phyloP scores from a whole-genome alignment of 2,888 invertebrate genomes.

The Chrysina gloriosa region DNA sequence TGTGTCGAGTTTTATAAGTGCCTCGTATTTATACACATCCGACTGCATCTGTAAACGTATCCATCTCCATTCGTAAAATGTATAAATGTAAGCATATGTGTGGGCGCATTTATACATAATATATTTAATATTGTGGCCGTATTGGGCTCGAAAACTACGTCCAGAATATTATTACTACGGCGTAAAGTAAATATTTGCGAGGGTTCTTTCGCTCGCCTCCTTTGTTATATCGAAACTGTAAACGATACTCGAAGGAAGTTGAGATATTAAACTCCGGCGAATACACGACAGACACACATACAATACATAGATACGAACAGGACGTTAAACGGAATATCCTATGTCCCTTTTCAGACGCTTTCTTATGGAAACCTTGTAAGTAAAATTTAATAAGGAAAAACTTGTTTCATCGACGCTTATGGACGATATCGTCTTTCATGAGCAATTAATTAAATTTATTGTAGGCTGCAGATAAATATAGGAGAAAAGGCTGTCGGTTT shows the following conservation, averaged over 20 bases:
- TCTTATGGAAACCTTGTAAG: conserved; percentile 28
- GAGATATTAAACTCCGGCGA: conserved; percentile 19
- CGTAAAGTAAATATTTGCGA: background rate
- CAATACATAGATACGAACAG: background rate
- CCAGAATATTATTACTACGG: background rate
- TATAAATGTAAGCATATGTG: no score
- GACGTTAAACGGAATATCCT: conserved; percentile 16
- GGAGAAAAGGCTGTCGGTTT: no score
- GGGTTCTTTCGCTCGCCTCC: background rate
- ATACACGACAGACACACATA: background rate
- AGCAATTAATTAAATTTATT: conserved; percentile 17
- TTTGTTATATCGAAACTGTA: conserved; percentile 17
- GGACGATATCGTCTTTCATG: conserved; percentile 25
- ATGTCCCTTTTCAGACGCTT: conserved; percentile 15
- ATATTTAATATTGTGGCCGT: no score
- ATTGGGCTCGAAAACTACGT: background rate
- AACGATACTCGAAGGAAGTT: conserved; percentile 28
- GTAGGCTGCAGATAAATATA: background rate
- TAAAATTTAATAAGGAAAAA: conserved; percentile 27
- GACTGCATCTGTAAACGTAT: no score
- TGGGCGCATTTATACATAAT: no score
- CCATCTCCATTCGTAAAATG: no score
- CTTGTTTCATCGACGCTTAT: conserved; percentile 7
- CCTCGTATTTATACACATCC: background rate
- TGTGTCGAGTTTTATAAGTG: background rate